phyloP scores from a whole-genome alignment of 2,888 invertebrate species.

The Scaptomyza reducta region DNA sequence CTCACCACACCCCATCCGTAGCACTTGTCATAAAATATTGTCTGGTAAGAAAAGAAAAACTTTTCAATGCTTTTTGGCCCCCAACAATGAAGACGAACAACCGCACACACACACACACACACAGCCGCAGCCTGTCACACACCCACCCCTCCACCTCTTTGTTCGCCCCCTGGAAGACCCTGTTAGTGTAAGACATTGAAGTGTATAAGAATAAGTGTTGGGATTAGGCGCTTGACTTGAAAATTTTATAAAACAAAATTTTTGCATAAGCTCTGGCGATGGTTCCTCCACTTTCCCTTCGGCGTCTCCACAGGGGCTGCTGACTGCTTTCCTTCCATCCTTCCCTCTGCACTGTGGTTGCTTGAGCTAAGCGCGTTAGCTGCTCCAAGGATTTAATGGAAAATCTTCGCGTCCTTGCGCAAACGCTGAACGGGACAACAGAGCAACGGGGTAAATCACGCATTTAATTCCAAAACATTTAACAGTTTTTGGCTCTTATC shows the following conservation, averaged over 20 bases:
- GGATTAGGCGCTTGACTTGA: slow-evolving; percentile 80
- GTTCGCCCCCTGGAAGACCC: slow-evolving; percentile 1
- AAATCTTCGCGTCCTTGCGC: slow-evolving; percentile 62
- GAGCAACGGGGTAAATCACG: slow-evolving; percentile 78
- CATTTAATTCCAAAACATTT: slow-evolving; percentile 83
- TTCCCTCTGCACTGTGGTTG: slow-evolving; percentile 43
- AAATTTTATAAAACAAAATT: slow-evolving; percentile 80
- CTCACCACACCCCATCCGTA: not conserved
- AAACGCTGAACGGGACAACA: slow-evolving; percentile 14
- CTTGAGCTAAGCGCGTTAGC: slow-evolving; percentile 75
- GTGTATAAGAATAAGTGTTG: slow-evolving; percentile 80
- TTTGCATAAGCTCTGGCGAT: slow-evolving; percentile 76
- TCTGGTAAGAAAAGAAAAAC: slow-evolving; percentile 78
- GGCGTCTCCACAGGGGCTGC: slow-evolving; percentile 13
- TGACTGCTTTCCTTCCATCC: not conserved
- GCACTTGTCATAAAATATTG: slow-evolving; percentile 79
- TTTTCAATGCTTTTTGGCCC: slow-evolving; percentile 62
- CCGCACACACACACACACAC: slow-evolving; percentile 1
- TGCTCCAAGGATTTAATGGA: slow-evolving; percentile 78
- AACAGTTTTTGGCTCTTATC: slow-evolving; percentile 78
- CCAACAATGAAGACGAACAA: slow-evolving; percentile 40
- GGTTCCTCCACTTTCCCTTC: slow-evolving; percentile 20
- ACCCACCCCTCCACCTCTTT: not conserved
- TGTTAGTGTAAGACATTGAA: slow-evolving; percentile 75
- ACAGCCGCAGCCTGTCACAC: slow-evolving; percentile 11